These are phyloP conservation scores for Ophioninae sp. DNA, from an alignment of 2,888 invertebrate genomes.

Conservation along the genomic window DNA sequence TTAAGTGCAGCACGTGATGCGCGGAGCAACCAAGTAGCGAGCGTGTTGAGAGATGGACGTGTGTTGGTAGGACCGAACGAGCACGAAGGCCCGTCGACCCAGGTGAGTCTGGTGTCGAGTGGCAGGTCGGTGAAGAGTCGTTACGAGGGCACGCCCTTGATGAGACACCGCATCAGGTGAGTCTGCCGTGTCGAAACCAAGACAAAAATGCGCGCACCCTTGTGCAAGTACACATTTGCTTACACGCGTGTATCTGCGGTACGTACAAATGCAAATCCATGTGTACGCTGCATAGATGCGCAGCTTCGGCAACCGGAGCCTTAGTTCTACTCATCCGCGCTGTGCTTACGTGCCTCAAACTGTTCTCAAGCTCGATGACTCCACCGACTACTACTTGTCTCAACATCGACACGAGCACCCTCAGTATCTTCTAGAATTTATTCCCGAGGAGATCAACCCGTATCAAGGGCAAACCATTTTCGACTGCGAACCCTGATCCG, in stretches of 20 bases:
- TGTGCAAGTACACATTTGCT: conserved; percentile 4
- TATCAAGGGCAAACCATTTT: not conserved
- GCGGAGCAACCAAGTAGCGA: conserved; percentile 35
- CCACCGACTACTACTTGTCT: conserved; percentile 16
- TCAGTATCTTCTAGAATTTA: conserved; percentile 14
- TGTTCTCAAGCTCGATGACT: conserved; percentile 34
- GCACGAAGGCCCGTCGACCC: conserved; percentile 55
- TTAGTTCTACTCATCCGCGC: conserved; percentile 7
- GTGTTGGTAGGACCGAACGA: conserved; percentile 45
- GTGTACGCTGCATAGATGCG: not conserved
- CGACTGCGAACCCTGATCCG: not conserved
- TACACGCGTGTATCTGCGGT: not conserved
- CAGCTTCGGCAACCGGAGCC: conserved; percentile 1
- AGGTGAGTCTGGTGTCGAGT: conserved; percentile 63
- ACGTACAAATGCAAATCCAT: not conserved
- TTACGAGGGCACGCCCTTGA: conserved; percentile 47
- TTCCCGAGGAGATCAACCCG: conserved; percentile 4
- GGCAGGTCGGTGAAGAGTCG: conserved; percentile 49
- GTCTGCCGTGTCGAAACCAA: conserved; percentile 38
- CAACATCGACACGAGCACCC: conserved; percentile 10
- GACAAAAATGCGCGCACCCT: conserved; percentile 28
- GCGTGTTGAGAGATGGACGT: not conserved
- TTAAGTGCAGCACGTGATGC: conserved; percentile 52
- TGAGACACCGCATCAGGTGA: conserved; percentile 53
- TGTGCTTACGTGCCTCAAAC: conserved; percentile 6